A percentile compares a stretch with the other conserved stretches of the same genome.
phyloP scores from a whole-genome alignment of 2,797 vertebrate genomes.

The Rhynchotus rufescens region DNA sequence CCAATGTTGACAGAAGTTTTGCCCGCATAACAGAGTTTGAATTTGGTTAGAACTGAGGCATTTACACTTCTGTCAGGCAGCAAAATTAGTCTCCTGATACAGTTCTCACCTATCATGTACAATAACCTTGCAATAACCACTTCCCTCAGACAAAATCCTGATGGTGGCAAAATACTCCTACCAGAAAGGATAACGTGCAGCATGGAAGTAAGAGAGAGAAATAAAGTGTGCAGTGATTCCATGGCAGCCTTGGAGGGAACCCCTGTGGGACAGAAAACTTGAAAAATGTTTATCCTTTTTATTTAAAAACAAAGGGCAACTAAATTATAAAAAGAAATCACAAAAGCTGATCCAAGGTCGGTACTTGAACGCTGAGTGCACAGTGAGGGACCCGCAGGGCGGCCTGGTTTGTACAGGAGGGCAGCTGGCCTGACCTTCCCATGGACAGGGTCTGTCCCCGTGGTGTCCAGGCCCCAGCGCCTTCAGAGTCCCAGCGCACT shows the following conservation, averaged over 20 bases:
- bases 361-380: neutral
- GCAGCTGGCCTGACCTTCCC: neutral
- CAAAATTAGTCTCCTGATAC: neutral
- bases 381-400: neutral
- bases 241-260: neutral
- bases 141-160: neutral
- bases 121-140: neutral
- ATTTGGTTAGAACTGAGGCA: neutral
- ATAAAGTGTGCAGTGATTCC: neutral
- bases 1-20: neutral
- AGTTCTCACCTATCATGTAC: neutral
- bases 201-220: neutral
- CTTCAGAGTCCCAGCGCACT: accelerated
- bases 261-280: neutral
- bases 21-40: neutral
- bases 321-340: neutral
- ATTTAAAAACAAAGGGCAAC: neutral
- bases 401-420: accelerated
- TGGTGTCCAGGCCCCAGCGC: accelerated
- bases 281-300: neutral
- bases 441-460: too few relatives aligned
- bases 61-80: neutral
- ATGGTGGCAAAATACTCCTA: neutral
- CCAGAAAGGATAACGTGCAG: neutral
- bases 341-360: neutral